Base-by-base conservation (phyloP, 2,113 vertebrate species). In the Strigops habroptila region DNA sequence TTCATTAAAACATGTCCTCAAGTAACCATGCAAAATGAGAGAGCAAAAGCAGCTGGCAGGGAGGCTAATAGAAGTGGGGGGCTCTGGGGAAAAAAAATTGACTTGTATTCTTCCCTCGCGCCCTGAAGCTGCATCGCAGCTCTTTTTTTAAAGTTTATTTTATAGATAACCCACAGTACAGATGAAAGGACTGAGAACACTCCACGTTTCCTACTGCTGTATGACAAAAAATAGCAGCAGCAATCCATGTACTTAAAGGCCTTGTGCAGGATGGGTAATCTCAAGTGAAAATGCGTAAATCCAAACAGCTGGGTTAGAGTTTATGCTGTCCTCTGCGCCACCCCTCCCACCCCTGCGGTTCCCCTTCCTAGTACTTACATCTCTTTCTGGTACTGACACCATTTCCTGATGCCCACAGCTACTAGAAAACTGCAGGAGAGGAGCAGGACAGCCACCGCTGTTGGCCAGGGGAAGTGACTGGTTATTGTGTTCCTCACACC, bases 371-470 rank as follows among this genome's bases (percentile, higher is more conserved):
- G 57, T 94, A 97, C 98, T 98, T 89, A 98, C 97, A 98, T 98
- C 95, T 98, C 96, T 43, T 95, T 97, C 84, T 97, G 97, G 73
- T 97, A 97, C 10, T 96, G 97, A 52, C 95, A 97, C 97, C 97
- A 97, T 88, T 97, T 98, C 89, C 96, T 97, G 82, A 98, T 65
- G 71, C 92, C 97, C 59, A 97, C 46, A 52, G 62, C 88, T 78
- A 98, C 81, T 3, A 97, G 37, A 30, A 68, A 6, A 4, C 74
- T 22, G 65, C 96, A 97, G 91, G 89, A 62, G 57, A 97, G 74
- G 48, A 98, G 94, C 68, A 98, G 82, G 68, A 84, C 6, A 3
- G 97, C 84, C n/a, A 97, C 88, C 8, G 88, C 51, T 18, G 89
- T 18, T 9, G 97, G 95, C 97, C 98, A 98, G 57, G 93, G 88